Evolutionary conservation across 2,797 vertebrate genomes (phyloP).

Genomic region (Furcifer pardalis): DNA sequence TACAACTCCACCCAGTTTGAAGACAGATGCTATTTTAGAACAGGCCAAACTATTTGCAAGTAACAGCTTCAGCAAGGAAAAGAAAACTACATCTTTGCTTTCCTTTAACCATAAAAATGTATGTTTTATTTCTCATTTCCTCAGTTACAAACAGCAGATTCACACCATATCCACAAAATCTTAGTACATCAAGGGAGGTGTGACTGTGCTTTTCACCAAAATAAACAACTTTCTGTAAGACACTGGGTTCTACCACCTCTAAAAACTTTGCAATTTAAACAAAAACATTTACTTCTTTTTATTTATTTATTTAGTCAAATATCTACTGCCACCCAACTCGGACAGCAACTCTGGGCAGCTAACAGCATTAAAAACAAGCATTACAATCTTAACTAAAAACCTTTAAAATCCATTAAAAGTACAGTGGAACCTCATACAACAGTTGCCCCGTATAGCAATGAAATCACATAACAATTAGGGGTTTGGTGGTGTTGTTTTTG

Average conservation of each 20-base stretch:
- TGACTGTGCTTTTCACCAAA: neutral
- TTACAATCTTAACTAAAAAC: too few species aligned
- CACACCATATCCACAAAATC: neutral
- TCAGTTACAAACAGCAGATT: too few species aligned
- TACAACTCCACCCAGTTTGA: neutral
- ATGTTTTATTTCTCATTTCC: neutral
- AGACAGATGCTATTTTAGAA: slow-evolving; percentile 10
- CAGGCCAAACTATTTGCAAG: neutral
- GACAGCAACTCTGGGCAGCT: too few species aligned
- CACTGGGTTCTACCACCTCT: neutral
- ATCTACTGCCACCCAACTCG: too few species aligned
- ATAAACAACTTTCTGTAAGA: neutral
- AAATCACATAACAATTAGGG: too few species aligned
- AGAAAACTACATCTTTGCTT: neutral
- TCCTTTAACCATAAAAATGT: neutral
- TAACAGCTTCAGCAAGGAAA: neutral
- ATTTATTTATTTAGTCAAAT: too few species aligned
- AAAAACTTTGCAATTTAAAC: neutral
- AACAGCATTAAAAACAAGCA: too few species aligned
- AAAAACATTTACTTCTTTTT: neutral
- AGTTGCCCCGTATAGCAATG: too few species aligned
- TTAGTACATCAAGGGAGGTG: neutral
- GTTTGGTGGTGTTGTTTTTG: too few species aligned
- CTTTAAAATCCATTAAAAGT: too few species aligned
- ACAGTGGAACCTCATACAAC: too few species aligned